phyloP scores from a whole-genome alignment of 2,797 vertebrate genomes.

The Natrix natrix region DNA sequence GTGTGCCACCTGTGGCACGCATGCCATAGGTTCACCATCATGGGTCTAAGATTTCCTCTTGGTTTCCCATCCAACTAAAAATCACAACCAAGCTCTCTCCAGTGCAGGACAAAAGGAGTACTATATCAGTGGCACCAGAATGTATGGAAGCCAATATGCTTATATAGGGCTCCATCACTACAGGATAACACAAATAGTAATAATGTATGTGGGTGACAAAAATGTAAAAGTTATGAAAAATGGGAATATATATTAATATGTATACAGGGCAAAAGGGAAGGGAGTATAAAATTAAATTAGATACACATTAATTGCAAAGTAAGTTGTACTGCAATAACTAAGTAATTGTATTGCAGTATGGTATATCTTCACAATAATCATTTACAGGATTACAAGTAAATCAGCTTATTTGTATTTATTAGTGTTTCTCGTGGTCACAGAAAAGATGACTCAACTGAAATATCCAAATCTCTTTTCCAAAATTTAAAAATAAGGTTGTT shows the following conservation, averaged over 20 bases:
- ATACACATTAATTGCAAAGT: not conserved
- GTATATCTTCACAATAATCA: not conserved
- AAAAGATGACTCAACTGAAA: not conserved
- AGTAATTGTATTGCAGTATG: not conserved
- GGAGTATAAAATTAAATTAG: not conserved
- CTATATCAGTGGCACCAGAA: conserved; percentile 52
- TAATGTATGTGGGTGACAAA: not conserved
- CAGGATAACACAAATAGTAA: not conserved
- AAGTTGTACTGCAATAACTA: not conserved
- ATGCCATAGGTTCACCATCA: too few species aligned
- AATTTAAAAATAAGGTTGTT: not conserved
- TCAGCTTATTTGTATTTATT: not conserved
- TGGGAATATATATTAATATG: not conserved
- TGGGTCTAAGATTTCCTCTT: not conserved
- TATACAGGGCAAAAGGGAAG: not conserved
- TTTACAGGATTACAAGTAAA: not conserved
- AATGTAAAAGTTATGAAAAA: not conserved
- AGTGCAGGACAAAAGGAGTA: conserved; percentile 38
- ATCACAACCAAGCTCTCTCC: not conserved
- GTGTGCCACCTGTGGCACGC: too few species aligned
- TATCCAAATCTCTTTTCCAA: not conserved
- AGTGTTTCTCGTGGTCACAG: not conserved
- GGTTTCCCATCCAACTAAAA: not conserved
- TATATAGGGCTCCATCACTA: not conserved
- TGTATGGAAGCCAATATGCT: conserved; percentile 51